A percentile compares a stretch with the other conserved stretches of the same genome.
phyloP scores from a whole-genome alignment of 1,140 invertebrate species.

The Nasonia giraulti region DNA sequence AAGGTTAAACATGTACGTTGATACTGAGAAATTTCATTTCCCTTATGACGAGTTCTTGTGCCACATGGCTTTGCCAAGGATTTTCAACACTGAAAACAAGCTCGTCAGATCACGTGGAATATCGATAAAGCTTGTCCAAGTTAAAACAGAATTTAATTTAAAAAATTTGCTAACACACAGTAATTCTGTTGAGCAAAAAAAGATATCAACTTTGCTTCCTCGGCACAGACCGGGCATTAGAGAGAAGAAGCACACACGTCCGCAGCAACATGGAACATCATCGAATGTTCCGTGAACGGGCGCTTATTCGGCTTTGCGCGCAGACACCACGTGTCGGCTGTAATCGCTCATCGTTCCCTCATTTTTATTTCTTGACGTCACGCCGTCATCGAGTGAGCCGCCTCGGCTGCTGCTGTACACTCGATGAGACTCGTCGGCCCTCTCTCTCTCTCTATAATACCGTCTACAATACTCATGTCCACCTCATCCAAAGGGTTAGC shows the following conservation, averaged over 20 bases:
- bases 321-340: background rate
- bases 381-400: conserved; percentile 11
- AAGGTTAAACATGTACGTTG: background rate
- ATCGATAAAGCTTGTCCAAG: too few relatives aligned
- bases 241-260: background rate
- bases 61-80: too few relatives aligned
- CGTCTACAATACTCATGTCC: too few relatives aligned
- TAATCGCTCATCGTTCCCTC: background rate
- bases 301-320: background rate
- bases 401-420: background rate
- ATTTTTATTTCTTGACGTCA: conserved; percentile 26
- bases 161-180: too few relatives aligned
- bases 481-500: background rate
- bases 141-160: too few relatives aligned
- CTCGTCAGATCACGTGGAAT: too few relatives aligned
- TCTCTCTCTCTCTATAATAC: too few relatives aligned
- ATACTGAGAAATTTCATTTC: background rate
- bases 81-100: too few relatives aligned
- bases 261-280: background rate
- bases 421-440: background rate
- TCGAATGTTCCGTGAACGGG: conserved; percentile 1
- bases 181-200: too few relatives aligned
- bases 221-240: background rate
- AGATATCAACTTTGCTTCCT: too few relatives aligned
- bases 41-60: too few relatives aligned